phyloP scores from a whole-genome alignment of 2,113 vertebrate genomes.

The Lethenteron reissneri region DNA sequence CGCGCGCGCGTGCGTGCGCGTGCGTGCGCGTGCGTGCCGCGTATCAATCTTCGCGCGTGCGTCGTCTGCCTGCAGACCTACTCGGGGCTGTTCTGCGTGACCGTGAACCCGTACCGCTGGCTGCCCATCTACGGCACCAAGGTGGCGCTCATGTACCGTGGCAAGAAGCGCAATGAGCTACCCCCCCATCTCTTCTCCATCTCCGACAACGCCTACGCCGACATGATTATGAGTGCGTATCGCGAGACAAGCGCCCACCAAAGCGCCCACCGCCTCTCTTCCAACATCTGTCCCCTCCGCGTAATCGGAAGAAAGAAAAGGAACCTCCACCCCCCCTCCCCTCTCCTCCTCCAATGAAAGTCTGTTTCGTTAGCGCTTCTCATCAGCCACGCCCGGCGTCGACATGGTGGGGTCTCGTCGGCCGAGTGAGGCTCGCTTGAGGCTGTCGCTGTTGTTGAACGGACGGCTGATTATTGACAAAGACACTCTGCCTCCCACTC shows the following conservation, averaged over 20 bases:
- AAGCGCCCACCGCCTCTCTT: rapidly evolving
- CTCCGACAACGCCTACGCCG: conserved; percentile 14
- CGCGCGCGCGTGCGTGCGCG: no score
- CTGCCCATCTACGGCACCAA: conserved; percentile 9
- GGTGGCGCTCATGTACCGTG: conserved; percentile 15
- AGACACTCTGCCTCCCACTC: no score
- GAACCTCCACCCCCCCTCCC: conserved; percentile 8
- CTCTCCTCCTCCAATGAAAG: conserved; percentile 16
- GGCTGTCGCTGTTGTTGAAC: no score
- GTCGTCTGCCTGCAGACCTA: conserved; percentile 9
- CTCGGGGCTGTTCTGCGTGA: conserved; percentile 11
- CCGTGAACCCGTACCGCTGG: conserved; percentile 8
- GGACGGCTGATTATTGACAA: no score
- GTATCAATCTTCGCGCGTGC: no score
- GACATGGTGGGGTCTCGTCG: no score
- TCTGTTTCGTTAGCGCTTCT: no score
- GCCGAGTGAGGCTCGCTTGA: no score
- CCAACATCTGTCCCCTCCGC: background rate
- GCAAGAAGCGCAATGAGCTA: conserved; percentile 17
- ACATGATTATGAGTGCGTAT: conserved; percentile 16
- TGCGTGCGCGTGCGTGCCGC: no score
- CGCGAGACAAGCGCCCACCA: no score
- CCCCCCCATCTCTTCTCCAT: conserved; percentile 17
- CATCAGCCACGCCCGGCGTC: no score
- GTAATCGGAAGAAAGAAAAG: conserved; percentile 7